Base-by-base conservation (phyloP, 2,888 invertebrate genomes). In the Drosophila neonasuta region DNA sequence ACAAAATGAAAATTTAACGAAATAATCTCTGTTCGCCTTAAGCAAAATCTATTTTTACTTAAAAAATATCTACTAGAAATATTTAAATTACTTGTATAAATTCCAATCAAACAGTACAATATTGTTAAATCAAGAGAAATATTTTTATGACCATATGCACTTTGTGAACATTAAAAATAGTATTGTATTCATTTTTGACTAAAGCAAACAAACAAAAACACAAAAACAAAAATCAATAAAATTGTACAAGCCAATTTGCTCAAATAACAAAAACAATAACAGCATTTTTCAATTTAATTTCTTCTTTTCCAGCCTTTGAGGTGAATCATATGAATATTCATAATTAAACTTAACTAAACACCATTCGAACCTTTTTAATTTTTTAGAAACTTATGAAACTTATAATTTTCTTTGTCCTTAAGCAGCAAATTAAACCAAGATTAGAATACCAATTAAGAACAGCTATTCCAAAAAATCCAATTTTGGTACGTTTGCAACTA, bases 161-260 rank as follows among this genome's bases (percentile, higher is more conserved):
- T 60, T 71, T 80, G 69, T 79, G 65, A 74, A 74, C 54, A 71
- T 80, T 82, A 79, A 41, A 75, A 78, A 79, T 81, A 80, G 61
- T 58, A 48, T 55, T 20, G 15, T n/a, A 34, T 41, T 62, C 3
- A 59, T 66, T 67, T 50, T 13, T 34, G 61, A 60, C n/a, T 8
- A 59, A 66, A 62, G 24, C 44, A 57, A 9, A 9, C 46, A 44
- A 42, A 50, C 24, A 24, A 64, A 67, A 24, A 6, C 24, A 44
- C 49, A 51, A 60, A 48, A 69, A 70, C 71, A 57, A 68, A 68
- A 78, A 86, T 83, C 82, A 88, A 88, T 88, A 89, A 89, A 89
- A 88, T 88, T 89, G 88, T 89, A 89, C 89, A 89, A 88, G 79
- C 89, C 89, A 88, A 87, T 89, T 89, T 89, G 89, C 89, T 82